Base-by-base conservation (phyloP, 35 echinoderm and acorn worm genomes). In the Heliocidaris erythrogramma region DNA sequence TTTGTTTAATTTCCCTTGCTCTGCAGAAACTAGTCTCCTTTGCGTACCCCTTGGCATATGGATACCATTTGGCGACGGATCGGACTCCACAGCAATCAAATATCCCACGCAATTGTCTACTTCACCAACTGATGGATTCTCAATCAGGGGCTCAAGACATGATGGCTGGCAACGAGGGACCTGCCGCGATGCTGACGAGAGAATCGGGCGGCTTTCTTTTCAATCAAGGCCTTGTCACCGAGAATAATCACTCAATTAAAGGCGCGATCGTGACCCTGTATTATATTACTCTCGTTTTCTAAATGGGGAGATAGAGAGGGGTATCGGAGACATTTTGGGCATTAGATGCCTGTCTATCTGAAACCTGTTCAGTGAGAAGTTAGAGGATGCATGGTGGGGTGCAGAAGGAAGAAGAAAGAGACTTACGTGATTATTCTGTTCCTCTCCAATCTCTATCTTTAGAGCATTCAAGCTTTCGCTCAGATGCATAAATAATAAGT, bases 211-310 rank as follows among this genome's bases (percentile, higher is more conserved):
- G 65, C 65, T 78, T 78, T 21, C 65, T 78, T 78, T 78, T 24
- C 14, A 24, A 78, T 78, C 65, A 78, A 78, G 65, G 65, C 18
- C 65, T n/a, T 78, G 65, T 78, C 65, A 78, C 65, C 65, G 27
- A 78, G 65, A 78, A 78, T 78, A 78, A 78, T 78, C 65, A 78
- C 65, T 78, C 65, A 78, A 78, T 78, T 78, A 78, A 78, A 78
- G 65, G 27, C 7, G 65, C 65, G 27, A n/a, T 78, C 65, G 65
- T 78, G 65, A 78, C 18, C 65, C 65, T 7, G 65, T 78, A 78
- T 78, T 7, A 78, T 78, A 78, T 78, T 78, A 78, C 65, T 24
- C 65, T 78, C 65, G 27, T 78, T 24, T n/a, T 78, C 65, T 78
- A 27, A 78, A 78, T 78, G 65, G 65, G 65, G 65, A 78, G 65